Base-by-base conservation (phyloP, 1,140 invertebrate species). In the Neuroterus valhalla region DNA sequence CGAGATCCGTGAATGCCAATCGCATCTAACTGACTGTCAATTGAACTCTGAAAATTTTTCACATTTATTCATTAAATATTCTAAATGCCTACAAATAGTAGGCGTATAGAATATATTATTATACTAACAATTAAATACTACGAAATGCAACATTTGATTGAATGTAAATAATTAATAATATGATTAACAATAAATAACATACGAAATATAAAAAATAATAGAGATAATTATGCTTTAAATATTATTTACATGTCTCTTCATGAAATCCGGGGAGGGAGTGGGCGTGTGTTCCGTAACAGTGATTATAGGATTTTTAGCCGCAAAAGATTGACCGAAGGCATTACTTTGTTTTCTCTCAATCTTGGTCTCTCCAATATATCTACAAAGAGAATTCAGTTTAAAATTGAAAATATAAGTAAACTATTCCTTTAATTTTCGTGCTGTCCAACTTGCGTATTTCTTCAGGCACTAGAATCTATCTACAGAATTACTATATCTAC, bases 201-300 rank as follows among this genome's bases (percentile, higher is more conserved):
- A 8, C 31, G 5, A 38, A 38, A 14, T 71, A 10, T 62, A 66
- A 52, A 71, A 15, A 38, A 75, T 46, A 38, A 75, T 46, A 70
- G 1, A 45, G 6, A 48, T 44, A 72, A 67, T 66, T 71, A 68
- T 19, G 31, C 10, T 38, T 38, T 10, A 38, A 38, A 38, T 38
- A 31, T 74, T 74, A 74, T 71, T 85, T 88, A 96, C 96, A 90
- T 95, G 94, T 90, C 94, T 90, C 85, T 92, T 93, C 79, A 96
- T 91, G 81, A 94, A 96, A 83, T 96, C 96, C 1, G 95, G 95
- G 2, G 95, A 96, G 11, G 96, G 96, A 10, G 95, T 94, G 0
- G 96, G 96, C 1, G 96, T 98, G 84, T 98, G 96, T 86, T 98
- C 96, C 1, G 98, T 98, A 0, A 99, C 96, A 1, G 97, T 98